These are phyloP conservation scores for Erithacus rubecula DNA, from an alignment of 2,797 vertebrate species.

Conservation along the genomic window DNA sequence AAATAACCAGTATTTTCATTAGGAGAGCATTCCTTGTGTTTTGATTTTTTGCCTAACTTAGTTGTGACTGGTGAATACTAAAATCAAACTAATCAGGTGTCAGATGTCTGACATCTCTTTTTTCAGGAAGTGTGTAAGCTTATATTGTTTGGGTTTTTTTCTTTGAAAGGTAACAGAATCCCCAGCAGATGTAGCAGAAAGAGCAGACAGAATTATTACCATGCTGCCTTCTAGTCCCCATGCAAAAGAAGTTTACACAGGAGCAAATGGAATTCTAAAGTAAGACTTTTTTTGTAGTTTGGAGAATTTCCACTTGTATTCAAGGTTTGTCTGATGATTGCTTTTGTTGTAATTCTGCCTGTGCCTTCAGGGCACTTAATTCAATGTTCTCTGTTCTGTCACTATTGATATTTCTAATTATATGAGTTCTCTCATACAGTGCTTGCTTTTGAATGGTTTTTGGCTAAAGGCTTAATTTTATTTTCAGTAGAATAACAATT, in stretches of 20 bases:
- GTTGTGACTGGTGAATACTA: background rate
- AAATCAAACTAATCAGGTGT: background rate
- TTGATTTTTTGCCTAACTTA: background rate
- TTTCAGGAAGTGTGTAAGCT: background rate
- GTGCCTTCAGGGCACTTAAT: background rate
- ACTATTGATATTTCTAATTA: background rate
- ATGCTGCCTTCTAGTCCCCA: constrained; percentile 97
- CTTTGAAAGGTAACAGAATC: constrained; percentile 89
- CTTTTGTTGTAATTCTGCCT: background rate
- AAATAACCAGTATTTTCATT: background rate
- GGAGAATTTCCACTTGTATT: background rate
- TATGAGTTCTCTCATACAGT: background rate
- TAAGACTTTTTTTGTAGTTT: constrained; percentile 69
- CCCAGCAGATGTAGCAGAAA: constrained; percentile 94
- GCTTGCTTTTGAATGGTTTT: background rate
- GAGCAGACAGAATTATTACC: constrained; percentile 96
- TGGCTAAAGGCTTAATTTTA: background rate
- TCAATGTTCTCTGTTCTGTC: background rate
- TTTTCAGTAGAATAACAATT: background rate
- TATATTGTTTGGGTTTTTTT: constrained; percentile 21
- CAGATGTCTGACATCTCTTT: background rate
- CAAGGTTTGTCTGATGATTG: background rate
- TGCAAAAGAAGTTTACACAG: constrained; percentile 90
- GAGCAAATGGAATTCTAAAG: constrained; percentile 92
- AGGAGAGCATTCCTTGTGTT: background rate